A percentile compares a stretch with the other conserved stretches of the same genome.
These are phyloP conservation scores for Brachionus sp. DNA, from an alignment of 1,140 invertebrate species.

Conservation along the genomic window DNA sequence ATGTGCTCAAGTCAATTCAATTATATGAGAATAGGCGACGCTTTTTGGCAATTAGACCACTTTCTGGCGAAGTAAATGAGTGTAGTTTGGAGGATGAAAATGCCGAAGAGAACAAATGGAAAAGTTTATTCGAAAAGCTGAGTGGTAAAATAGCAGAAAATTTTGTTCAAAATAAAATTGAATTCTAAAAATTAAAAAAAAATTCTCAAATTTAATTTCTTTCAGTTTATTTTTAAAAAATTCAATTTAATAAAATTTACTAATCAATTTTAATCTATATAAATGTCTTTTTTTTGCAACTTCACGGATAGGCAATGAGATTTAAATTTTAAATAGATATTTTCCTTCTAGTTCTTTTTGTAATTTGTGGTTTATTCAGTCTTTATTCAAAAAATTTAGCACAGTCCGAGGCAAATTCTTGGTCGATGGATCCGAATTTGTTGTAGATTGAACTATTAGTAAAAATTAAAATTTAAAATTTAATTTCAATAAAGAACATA, in stretches of 20 bases:
- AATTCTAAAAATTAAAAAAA: not conserved
- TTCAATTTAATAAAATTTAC: not conserved
- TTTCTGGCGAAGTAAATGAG: not conserved
- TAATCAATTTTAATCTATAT: too few species aligned
- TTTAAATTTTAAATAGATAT: too few species aligned
- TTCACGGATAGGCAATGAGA: too few species aligned
- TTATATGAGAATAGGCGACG: not conserved
- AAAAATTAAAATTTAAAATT: too few species aligned
- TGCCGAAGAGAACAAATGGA: not conserved
- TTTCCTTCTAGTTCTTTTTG: too few species aligned
- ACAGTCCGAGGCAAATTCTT: too few species aligned
- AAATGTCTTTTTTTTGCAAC: too few species aligned
- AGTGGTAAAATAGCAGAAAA: not conserved
- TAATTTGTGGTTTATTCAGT: too few species aligned
- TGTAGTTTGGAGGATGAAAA: not conserved
- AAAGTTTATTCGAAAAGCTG: not conserved
- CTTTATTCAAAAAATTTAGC: too few species aligned
- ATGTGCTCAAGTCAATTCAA: not conserved
- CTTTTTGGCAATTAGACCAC: not conserved
- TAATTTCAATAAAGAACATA: too few species aligned
- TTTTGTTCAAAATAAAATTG: slow-evolving; percentile 29
- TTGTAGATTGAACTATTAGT: too few species aligned
- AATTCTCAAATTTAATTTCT: not conserved
- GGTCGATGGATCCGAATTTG: too few species aligned
- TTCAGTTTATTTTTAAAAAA: not conserved